Base-by-base conservation (phyloP, 1,140 invertebrate species). In the Grapholita molesta region DNA sequence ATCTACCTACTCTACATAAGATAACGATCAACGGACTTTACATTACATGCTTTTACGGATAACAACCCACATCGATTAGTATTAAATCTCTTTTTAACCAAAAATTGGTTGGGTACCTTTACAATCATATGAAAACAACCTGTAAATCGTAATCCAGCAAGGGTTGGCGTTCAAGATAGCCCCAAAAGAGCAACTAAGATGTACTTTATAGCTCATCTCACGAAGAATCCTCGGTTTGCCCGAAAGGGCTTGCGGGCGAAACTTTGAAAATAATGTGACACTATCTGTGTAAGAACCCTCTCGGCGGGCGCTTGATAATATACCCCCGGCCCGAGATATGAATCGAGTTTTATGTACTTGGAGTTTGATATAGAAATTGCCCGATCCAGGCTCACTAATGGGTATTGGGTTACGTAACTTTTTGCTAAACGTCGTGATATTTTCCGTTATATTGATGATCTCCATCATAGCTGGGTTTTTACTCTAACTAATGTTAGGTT, bases 191-290 rank as follows among this genome's bases (percentile, higher is more conserved):
- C 55, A 61, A 61, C 55, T 30, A 18, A 61, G 24, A 61, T 61
- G 55, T 61, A 30, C 25, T 61, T 61, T 61, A 61, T 61, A 28
- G 55, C 55, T 28, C 55, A 61, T 61, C 25, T 12, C 25, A 12
- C 55, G 55, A 66, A 32, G 35, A 35, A 38, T 66, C 23, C 21
- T 21, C 35, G 15, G 66, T 42, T 12, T 67, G 25, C 66, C 66
- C 66, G 15, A 52, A 53, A 52, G 66, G 66, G 35, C 66, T 38
- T 48, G 66, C 35, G 66, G 66, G 18, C 11, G 23, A 67, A 72
- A 69, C 24, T 72, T 69, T 66, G 64, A 65, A 67, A 69, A 67
- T 69, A 66, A 72, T 69, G 68, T 69, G 71, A 72, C 71, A 69
- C 68, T 72, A 72, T 72, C 71, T 67, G 15, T 52, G 52, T 30